phyloP scores from a whole-genome alignment of 2,113 vertebrate genomes.

The Pontoporia blainvillei region DNA sequence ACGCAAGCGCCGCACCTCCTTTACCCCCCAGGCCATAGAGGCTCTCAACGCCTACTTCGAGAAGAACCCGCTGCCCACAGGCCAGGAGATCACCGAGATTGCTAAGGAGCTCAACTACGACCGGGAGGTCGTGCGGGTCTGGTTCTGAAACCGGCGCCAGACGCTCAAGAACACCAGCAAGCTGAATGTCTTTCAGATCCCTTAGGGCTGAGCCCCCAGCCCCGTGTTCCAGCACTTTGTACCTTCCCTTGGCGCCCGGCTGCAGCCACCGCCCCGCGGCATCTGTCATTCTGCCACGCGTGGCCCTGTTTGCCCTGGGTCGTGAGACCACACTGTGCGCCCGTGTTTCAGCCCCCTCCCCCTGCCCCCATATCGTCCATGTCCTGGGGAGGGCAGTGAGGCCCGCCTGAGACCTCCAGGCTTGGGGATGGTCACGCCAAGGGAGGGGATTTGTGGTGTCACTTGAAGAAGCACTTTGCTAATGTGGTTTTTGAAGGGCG shows the following conservation, averaged over 20 bases:
- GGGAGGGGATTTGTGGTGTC: neutral
- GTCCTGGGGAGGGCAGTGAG: neutral
- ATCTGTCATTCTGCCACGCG: neutral
- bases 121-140: constrained; percentile 94
- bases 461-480: constrained; percentile 68
- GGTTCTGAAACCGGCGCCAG: constrained; percentile 99
- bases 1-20: constrained; percentile 94
- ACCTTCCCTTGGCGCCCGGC: neutral
- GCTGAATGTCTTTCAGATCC: constrained; percentile 94
- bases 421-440: neutral
- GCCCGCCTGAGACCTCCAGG: neutral
- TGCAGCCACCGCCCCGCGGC: neutral
- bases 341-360: constrained; percentile 17
- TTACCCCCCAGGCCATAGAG: constrained; percentile 96
- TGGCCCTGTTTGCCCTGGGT: neutral
- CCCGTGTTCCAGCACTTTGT: constrained; percentile 74
- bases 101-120: constrained; percentile 98
- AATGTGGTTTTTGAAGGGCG: constrained; percentile 24
- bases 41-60: constrained; percentile 96
- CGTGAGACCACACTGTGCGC: neutral
- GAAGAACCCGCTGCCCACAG: constrained; percentile 94
- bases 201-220: constrained; percentile 66
- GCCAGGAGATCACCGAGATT: constrained; percentile 97
- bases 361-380: neutral
- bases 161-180: constrained; percentile 98